These are phyloP conservation scores for Plotosus lineatus DNA, from an alignment of 2,113 vertebrate genomes.

Conservation along the genomic window DNA sequence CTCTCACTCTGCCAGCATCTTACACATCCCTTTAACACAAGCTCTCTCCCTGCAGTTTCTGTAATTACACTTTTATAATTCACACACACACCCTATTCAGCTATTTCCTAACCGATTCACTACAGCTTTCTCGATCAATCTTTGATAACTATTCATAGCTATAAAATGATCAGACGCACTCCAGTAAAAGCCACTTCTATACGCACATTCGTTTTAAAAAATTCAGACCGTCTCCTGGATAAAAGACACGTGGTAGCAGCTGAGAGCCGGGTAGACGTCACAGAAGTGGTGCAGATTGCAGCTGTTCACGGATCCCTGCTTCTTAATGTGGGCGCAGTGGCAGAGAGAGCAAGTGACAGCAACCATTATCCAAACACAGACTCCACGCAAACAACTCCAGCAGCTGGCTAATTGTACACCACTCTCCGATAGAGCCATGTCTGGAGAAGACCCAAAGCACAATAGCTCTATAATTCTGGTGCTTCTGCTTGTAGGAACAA, in stretches of 20 bases:
- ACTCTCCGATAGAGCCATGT: conserved; percentile 21
- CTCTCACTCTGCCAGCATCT: neutral
- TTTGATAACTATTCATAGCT: conserved; percentile 10
- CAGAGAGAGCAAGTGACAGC: conserved; percentile 43
- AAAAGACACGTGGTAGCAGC: conserved; percentile 19
- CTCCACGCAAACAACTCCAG: conserved; percentile 35
- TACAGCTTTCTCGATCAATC: neutral
- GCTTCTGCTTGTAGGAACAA: conserved; percentile 18
- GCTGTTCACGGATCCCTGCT: conserved; percentile 37
- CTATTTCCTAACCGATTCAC: conserved; percentile 20
- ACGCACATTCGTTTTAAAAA: neutral
- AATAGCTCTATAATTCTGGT: conserved; percentile 37
- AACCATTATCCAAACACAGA: conserved; percentile 48
- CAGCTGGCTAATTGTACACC: conserved; percentile 51
- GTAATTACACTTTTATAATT: conserved; percentile 16
- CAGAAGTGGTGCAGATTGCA: conserved; percentile 36
- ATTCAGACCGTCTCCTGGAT: conserved; percentile 4
- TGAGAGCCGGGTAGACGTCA: conserved; percentile 18
- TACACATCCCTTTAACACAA: neutral
- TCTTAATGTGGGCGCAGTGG: conserved; percentile 29
- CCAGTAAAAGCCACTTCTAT: neutral
- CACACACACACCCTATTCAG: conserved; percentile 9
- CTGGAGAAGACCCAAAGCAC: conserved; percentile 13
- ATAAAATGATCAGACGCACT: neutral
- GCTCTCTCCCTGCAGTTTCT: conserved; percentile 6